Conservation (phyloP, 2,888 invertebrate genomes). For the Atrina japonica region DNA sequence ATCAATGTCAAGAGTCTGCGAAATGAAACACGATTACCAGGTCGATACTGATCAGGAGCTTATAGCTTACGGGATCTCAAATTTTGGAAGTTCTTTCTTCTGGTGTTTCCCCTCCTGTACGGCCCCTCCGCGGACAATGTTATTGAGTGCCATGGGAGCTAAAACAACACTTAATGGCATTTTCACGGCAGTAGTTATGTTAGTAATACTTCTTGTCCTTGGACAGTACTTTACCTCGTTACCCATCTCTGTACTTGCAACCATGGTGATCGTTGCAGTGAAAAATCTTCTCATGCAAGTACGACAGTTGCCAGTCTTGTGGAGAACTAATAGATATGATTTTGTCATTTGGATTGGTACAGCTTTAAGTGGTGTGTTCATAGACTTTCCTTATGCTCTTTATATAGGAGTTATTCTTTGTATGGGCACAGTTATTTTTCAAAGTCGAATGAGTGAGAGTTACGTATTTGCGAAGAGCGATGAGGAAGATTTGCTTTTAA, state of each 20-base stretch:
- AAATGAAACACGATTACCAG: constrained; percentile 76
- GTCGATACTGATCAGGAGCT: constrained; percentile 79
- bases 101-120: constrained; percentile 79
- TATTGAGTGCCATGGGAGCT: constrained; percentile 71
- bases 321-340: constrained; percentile 89
- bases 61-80: constrained; percentile 78
- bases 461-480: constrained; percentile 38
- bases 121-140: constrained; percentile 73
- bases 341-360: constrained; percentile 82
- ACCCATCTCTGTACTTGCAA: constrained; percentile 78
- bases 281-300: constrained; percentile 84
- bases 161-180: constrained; percentile 67
- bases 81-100: constrained; percentile 78
- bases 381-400: constrained; percentile 73
- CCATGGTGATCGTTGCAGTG: constrained; percentile 81
- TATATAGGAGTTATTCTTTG: constrained; percentile 66
- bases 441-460: constrained; percentile 54
- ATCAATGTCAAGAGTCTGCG: constrained; percentile 77
- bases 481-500: constrained; percentile 40
- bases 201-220: constrained; percentile 70
- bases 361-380: constrained; percentile 60
- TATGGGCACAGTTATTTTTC: constrained; percentile 60
- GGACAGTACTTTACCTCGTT: constrained; percentile 73
- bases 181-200: constrained; percentile 69
- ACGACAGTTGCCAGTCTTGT: constrained; percentile 86